Evolutionary conservation across 1,140 invertebrate genomes (phyloP).

Genomic region (Tribolium castaneum): DNA sequence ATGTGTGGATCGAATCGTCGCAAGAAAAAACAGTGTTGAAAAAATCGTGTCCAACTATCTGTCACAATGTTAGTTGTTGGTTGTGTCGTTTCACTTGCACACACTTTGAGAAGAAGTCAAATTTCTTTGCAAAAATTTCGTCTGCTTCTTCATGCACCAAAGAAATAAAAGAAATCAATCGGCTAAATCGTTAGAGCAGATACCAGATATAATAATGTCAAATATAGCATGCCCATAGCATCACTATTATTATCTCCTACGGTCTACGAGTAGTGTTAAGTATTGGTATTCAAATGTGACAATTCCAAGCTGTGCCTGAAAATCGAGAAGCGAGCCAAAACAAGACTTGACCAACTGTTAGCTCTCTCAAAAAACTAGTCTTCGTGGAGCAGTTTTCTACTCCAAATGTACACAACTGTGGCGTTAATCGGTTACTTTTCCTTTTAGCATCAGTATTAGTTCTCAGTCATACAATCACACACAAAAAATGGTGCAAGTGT

Average conservation of each 20-base stretch:
- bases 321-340: slow-evolving; percentile 37
- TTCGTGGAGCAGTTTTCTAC: slow-evolving; percentile 9
- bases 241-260: slow-evolving; percentile 35
- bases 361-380: slow-evolving; percentile 3
- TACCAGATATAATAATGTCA: slow-evolving; percentile 24
- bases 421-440: not conserved
- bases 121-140: slow-evolving; percentile 6
- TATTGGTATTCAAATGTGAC: slow-evolving; percentile 78
- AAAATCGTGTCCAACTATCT: slow-evolving; percentile 50
- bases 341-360: slow-evolving; percentile 16
- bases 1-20: slow-evolving; percentile 39
- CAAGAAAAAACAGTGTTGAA: not conserved
- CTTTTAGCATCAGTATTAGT: slow-evolving; percentile 15
- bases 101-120: slow-evolving; percentile 35
- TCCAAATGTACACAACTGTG: not conserved
- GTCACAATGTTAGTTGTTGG: slow-evolving; percentile 45
- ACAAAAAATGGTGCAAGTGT: slow-evolving; percentile 63
- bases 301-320: slow-evolving; percentile 36
- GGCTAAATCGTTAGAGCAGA: slow-evolving; percentile 23
- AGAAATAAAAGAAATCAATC: slow-evolving; percentile 2
- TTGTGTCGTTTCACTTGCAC: slow-evolving; percentile 47
- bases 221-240: slow-evolving; percentile 30
- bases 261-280: slow-evolving; percentile 56
- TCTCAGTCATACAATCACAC: slow-evolving; percentile 58
- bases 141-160: slow-evolving; percentile 20